Evolutionary conservation across 2,888 invertebrate genomes (phyloP).

Genomic region (Drosophila tripunctata): DNA sequence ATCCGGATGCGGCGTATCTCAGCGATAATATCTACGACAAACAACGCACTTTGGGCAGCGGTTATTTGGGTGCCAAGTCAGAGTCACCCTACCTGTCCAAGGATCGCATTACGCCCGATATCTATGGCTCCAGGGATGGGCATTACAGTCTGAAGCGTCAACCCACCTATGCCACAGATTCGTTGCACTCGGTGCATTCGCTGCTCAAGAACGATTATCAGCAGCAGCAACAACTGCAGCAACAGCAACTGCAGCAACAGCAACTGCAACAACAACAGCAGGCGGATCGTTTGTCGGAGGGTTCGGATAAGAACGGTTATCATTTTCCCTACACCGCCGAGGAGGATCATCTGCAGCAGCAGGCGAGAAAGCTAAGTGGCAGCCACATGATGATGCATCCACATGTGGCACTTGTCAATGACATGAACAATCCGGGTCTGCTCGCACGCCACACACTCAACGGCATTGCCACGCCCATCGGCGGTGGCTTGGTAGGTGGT

Average conservation of each 20-base stretch:
- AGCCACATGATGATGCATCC: constrained; percentile 64
- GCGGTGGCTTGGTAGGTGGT: background rate
- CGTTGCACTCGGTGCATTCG: constrained; percentile 84
- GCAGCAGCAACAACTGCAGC: constrained; percentile 81
- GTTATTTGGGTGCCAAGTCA: constrained; percentile 80
- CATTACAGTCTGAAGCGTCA: constrained; percentile 83
- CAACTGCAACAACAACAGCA: constrained; percentile 79
- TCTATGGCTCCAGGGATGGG: constrained; percentile 83
- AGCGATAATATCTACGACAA: constrained; percentile 84
- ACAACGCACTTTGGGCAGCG: constrained; percentile 79
- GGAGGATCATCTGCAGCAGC: constrained; percentile 88
- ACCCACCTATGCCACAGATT: constrained; percentile 79
- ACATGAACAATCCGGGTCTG: constrained; percentile 85
- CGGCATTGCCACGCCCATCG: constrained; percentile 41
- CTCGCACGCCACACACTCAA: constrained; percentile 78
- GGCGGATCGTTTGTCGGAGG: constrained; percentile 88
- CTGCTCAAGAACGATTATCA: constrained; percentile 84
- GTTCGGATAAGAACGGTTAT: constrained; percentile 91
- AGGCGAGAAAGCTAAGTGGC: constrained; percentile 75
- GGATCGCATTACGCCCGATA: constrained; percentile 83
- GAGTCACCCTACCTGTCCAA: constrained; percentile 84
- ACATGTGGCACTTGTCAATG: constrained; percentile 82
- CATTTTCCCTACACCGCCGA: constrained; percentile 93
- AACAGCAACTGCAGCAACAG: constrained; percentile 80
- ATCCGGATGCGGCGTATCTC: constrained; percentile 82